Conservation (phyloP, 2,888 invertebrate genomes). For the Cosmorhoe ocellata region DNA sequence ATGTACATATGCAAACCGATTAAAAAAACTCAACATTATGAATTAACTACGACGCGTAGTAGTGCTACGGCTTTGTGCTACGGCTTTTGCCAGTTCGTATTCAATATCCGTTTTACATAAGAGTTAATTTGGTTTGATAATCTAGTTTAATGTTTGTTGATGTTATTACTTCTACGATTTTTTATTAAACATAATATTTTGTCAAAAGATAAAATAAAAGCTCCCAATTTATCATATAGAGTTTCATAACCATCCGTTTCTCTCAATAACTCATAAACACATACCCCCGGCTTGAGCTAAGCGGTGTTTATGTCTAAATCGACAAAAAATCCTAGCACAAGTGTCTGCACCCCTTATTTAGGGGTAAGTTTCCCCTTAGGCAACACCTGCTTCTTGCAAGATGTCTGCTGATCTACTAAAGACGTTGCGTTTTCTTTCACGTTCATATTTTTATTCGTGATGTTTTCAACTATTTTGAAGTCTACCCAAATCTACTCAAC, state of each 20-base stretch:
- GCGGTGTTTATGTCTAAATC: conserved; percentile 67
- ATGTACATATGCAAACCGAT: neutral
- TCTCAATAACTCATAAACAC: conserved; percentile 41
- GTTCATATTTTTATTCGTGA: conserved; percentile 6
- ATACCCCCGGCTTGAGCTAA: conserved; percentile 48
- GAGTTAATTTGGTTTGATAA: too few relatives aligned
- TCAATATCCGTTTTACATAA: too few relatives aligned
- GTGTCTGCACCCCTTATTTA: conserved; percentile 38
- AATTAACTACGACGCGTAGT: conserved; percentile 8
- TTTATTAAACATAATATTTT: too few relatives aligned
- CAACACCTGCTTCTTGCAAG: conserved; percentile 59
- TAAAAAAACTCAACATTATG: neutral
- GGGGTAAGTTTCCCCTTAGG: conserved; percentile 42
- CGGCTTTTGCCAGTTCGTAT: too few relatives aligned
- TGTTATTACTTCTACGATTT: neutral
- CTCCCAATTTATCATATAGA: conserved; percentile 17
- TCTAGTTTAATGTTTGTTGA: neutral
- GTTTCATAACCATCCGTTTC: conserved; percentile 30
- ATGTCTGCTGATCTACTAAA: conserved; percentile 55
- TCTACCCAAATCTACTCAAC: neutral
- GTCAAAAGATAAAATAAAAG: conserved; percentile 7
- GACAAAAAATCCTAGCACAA: conserved; percentile 59
- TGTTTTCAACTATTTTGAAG: neutral
- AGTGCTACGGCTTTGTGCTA: conserved; percentile 1
- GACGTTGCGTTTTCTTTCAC: conserved; percentile 37